Evolutionary conservation across 2,113 vertebrate genomes (phyloP).

Genomic region (Cavia aperea): DNA sequence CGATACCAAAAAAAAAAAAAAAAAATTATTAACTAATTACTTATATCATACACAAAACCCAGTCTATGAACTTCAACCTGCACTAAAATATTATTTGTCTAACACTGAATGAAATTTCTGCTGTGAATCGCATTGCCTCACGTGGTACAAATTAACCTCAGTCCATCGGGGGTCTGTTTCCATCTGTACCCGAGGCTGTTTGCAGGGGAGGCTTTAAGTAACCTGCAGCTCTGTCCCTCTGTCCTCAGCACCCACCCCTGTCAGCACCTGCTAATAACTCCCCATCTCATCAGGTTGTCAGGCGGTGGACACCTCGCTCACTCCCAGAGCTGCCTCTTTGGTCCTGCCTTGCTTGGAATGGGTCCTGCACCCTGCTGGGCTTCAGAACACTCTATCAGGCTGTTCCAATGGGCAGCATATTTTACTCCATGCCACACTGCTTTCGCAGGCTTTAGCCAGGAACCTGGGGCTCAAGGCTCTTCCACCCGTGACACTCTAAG

Average conservation of each 20-base stretch:
- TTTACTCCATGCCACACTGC: neutral
- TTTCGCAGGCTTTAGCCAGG: neutral
- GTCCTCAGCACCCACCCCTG: neutral
- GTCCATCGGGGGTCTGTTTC: neutral
- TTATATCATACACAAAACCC: neutral
- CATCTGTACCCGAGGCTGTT: neutral
- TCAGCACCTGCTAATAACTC: neutral
- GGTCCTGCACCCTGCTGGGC: neutral
- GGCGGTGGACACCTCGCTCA: neutral
- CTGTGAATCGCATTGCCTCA: neutral
- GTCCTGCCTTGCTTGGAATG: neutral
- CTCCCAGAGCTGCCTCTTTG: neutral
- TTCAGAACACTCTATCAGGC: neutral
- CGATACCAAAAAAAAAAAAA: too few species aligned
- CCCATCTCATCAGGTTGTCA: neutral
- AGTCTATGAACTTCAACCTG: neutral
- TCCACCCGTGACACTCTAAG: neutral
- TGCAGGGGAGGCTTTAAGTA: neutral
- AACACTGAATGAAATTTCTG: neutral
- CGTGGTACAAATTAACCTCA: conserved; percentile 30
- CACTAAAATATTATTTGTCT: conserved; percentile 34
- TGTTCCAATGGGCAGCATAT: neutral
- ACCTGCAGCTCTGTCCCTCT: neutral
- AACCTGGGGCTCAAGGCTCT: neutral
- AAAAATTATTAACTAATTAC: neutral